Evolutionary conservation across 2,888 invertebrate genomes (phyloP).

Genomic region (Watsonalla binaria): DNA sequence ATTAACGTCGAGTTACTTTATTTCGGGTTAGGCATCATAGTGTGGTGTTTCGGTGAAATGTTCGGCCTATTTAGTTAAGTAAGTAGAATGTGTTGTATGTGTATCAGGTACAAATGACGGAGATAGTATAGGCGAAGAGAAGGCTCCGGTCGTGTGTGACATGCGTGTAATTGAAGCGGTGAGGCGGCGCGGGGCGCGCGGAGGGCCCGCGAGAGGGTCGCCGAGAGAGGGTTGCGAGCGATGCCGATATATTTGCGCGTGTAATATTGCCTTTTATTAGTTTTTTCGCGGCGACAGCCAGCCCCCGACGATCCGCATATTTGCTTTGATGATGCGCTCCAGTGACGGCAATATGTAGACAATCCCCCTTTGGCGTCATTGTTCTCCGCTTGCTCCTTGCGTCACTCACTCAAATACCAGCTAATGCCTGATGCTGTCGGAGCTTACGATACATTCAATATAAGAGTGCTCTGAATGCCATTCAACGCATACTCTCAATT

Average conservation of each 20-base stretch:
- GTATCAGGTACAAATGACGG: no score
- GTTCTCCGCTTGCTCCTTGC: conserved; percentile 24
- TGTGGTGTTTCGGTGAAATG: no score
- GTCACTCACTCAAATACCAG: conserved; percentile 40
- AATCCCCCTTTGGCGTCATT: conserved; percentile 7
- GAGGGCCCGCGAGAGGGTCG: conserved; percentile 7
- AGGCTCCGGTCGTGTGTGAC: no score
- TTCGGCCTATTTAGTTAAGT: background rate
- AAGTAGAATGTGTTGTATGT: background rate
- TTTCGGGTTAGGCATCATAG: no score
- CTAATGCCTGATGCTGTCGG: conserved; percentile 24
- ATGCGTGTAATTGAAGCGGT: background rate
- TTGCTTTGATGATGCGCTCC: conserved; percentile 43
- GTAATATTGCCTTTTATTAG: conserved; percentile 71
- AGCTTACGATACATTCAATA: conserved; percentile 24
- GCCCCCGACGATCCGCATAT: conserved; percentile 36
- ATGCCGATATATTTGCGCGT: conserved; percentile 46
- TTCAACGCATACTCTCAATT: conserved; percentile 48
- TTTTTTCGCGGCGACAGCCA: conserved; percentile 67
- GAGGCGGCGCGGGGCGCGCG: conserved; percentile 12
- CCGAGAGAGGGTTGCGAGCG: conserved; percentile 11
- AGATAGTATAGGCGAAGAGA: no score
- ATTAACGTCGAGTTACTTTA: no score
- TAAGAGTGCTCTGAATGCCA: conserved; percentile 37
- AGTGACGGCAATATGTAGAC: background rate